Conservation (phyloP, 2,888 invertebrate species). For the Xanthorhoe designata region DNA sequence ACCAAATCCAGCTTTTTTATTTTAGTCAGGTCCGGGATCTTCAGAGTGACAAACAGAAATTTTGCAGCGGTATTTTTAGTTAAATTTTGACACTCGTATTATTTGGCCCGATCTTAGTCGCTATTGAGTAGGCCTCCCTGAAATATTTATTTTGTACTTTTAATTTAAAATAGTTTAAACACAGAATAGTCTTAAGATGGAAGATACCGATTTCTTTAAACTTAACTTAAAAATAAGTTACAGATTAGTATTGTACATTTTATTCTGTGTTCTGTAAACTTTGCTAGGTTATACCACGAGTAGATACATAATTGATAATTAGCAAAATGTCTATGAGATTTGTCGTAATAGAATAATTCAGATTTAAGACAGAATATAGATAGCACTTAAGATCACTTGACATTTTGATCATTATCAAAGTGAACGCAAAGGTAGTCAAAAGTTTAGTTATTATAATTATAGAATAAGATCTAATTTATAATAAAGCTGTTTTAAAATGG, state of each 20-base stretch:
- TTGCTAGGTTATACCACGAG: not conserved
- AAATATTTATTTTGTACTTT: not conserved
- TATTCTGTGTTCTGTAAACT: conserved; percentile 1
- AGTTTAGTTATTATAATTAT: conserved; percentile 19
- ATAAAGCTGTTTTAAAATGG: conserved; percentile 59
- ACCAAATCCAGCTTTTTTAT: no score
- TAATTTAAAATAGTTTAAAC: not conserved
- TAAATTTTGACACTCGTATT: no score
- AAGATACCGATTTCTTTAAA: not conserved
- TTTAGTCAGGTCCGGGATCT: no score
- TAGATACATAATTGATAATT: not conserved
- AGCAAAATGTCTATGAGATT: conserved; percentile 8
- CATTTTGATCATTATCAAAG: conserved; percentile 11
- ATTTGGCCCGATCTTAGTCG: not conserved
- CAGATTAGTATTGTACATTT: not conserved
- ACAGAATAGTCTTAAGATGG: not conserved
- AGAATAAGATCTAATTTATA: conserved; percentile 51
- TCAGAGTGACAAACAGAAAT: no score
- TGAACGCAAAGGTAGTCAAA: conserved; percentile 16
- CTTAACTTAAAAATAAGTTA: conserved; percentile 1
- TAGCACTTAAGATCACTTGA: not conserved
- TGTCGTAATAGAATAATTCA: conserved; percentile 4
- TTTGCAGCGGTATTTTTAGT: no score
- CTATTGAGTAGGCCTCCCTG: not conserved
- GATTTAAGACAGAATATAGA: not conserved